phyloP scores from a whole-genome alignment of 1,140 invertebrate genomes.

The Octopus sinensis region DNA sequence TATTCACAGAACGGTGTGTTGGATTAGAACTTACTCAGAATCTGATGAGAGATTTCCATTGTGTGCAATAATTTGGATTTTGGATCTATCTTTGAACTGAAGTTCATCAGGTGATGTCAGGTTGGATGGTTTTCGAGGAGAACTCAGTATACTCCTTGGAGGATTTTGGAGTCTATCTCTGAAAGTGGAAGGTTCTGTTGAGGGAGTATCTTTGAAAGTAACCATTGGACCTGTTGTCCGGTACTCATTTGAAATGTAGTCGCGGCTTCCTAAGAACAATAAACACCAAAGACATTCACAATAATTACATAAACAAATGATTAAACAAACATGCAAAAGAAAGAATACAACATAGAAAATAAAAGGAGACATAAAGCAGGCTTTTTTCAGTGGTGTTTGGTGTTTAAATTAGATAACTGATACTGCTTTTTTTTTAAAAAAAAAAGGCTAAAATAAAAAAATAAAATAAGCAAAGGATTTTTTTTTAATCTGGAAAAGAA shows the following conservation, averaged over 20 bases:
- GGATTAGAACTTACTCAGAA: slow-evolving; percentile 45
- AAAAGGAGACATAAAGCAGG: no score
- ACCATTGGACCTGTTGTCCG: background rate
- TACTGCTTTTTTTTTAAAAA: no score
- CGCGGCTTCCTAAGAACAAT: background rate
- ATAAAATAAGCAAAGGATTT: no score
- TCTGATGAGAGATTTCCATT: slow-evolving; percentile 51
- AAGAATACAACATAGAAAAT: no score
- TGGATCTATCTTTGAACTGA: slow-evolving; percentile 24
- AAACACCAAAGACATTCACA: background rate
- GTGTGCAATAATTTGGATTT: slow-evolving; percentile 50
- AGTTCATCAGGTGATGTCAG: slow-evolving; percentile 4
- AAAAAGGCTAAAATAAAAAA: no score
- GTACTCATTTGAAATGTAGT: slow-evolving; percentile 4
- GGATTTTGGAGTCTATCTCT: slow-evolving; percentile 23
- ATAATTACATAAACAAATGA: no score
- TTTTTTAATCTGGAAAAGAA: no score
- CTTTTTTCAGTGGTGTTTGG: no score
- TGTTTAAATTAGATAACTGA: no score
- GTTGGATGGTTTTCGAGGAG: slow-evolving; percentile 12
- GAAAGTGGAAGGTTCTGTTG: slow-evolving; percentile 19
- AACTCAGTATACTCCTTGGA: slow-evolving; percentile 9
- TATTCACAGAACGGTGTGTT: background rate
- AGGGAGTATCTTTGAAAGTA: slow-evolving; percentile 27
- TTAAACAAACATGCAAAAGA: no score